Evolutionary conservation across 2,797 vertebrate species (phyloP).

Genomic region (Cossypha niveicapilla): DNA sequence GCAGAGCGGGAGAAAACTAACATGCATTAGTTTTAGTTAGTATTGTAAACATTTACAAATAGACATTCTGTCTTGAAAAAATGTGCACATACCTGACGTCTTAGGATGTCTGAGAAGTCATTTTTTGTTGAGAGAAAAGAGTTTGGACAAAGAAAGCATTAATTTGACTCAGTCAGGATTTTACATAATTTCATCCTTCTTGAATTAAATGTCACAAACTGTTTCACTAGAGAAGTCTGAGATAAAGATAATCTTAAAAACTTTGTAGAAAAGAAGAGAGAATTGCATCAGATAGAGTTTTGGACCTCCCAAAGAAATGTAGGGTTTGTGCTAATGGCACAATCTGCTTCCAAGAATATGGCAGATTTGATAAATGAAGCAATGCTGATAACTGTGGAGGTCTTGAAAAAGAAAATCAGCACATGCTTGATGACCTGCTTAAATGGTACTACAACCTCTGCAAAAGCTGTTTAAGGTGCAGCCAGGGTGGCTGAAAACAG

Average conservation of each 20-base stretch:
- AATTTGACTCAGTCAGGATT: neutral
- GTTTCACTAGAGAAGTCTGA: neutral
- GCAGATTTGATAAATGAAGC: conserved; percentile 39
- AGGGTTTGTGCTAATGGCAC: neutral
- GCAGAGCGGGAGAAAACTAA: neutral
- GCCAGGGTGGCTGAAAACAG: conserved; percentile 8
- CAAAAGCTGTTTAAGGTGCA: conserved; percentile 6
- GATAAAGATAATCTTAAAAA: conserved; percentile 30
- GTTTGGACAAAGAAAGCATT: neutral
- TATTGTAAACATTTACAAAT: neutral
- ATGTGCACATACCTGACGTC: neutral
- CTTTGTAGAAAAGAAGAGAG: neutral
- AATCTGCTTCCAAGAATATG: conserved; percentile 45
- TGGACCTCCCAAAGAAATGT: conserved; percentile 41
- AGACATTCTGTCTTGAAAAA: neutral
- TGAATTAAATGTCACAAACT: conserved; percentile 16
- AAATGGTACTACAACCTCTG: neutral
- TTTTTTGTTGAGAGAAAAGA: neutral
- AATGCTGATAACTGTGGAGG: neutral
- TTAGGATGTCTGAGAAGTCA: neutral
- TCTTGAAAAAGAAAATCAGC: conserved; percentile 25
- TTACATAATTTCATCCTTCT: neutral
- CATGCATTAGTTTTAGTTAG: neutral
- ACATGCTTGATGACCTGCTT: conserved; percentile 14
- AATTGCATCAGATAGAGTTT: conserved; percentile 22